Conservation (phyloP, 2,888 invertebrate species). For the Ophonus ardosiacus region DNA sequence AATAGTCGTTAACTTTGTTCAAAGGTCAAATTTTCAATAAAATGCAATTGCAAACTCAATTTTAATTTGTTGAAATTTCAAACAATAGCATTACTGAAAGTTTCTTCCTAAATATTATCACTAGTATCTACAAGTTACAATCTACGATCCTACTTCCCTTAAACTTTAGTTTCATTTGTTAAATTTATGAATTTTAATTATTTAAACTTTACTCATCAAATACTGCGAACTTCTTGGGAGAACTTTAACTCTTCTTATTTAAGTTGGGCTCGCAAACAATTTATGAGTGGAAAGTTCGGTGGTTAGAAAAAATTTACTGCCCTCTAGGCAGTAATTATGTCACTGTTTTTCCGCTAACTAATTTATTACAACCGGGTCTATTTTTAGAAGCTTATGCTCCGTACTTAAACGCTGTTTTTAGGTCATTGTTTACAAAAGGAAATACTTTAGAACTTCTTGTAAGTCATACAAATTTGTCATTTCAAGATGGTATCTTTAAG, state of each 20-base stretch:
- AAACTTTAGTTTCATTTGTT: neutral
- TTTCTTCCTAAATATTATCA: too few relatives aligned
- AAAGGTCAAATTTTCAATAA: neutral
- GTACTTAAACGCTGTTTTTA: neutral
- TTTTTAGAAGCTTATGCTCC: conserved; percentile 8
- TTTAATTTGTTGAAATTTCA: neutral
- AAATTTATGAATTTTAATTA: neutral
- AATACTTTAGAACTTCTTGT: neutral
- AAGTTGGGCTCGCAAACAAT: neutral
- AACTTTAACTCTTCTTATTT: neutral
- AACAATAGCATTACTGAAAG: too few relatives aligned
- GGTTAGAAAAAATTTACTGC: conserved; percentile 21
- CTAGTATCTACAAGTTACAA: neutral
- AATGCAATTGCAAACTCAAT: neutral
- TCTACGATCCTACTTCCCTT: neutral
- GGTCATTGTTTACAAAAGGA: neutral
- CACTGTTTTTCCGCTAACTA: neutral
- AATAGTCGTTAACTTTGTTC: neutral
- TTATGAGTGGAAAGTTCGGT: neutral
- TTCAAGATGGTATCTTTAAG: too few relatives aligned
- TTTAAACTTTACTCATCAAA: neutral
- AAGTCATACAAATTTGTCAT: neutral
- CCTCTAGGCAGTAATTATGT: conserved; percentile 3
- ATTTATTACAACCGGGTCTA: neutral
- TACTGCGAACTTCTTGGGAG: neutral